Conservation (phyloP, 1,140 invertebrate genomes). For the Drosophila ogumai region DNA sequence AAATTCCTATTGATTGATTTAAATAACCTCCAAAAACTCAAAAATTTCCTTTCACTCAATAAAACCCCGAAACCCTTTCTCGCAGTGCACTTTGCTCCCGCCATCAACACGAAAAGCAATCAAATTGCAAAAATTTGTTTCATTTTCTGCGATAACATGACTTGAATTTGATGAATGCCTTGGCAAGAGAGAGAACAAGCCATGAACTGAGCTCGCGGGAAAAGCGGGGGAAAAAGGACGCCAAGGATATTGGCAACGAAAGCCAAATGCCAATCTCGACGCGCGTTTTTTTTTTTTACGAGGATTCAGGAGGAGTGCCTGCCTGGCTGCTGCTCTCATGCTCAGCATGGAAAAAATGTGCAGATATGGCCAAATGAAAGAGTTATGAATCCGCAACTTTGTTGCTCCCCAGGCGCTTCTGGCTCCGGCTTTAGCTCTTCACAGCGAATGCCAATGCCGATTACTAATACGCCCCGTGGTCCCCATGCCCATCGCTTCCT, state of each 20-base stretch:
- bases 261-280: slow-evolving; percentile 80
- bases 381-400: slow-evolving; percentile 83
- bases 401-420: slow-evolving; percentile 63
- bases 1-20: too few species aligned
- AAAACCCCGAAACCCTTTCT: background rate
- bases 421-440: slow-evolving; percentile 35
- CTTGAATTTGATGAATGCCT: slow-evolving; percentile 83
- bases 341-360: slow-evolving; percentile 62
- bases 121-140: slow-evolving; percentile 84
- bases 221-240: slow-evolving; percentile 29
- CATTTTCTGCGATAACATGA: slow-evolving; percentile 83
- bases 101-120: slow-evolving; percentile 81
- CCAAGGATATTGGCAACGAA: slow-evolving; percentile 78
- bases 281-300: slow-evolving; percentile 78
- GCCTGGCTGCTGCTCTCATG: background rate
- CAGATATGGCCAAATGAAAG: slow-evolving; percentile 82
- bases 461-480: slow-evolving; percentile 74
- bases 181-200: slow-evolving; percentile 57
- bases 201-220: slow-evolving; percentile 21
- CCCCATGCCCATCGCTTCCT: slow-evolving; percentile 14
- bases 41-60: too few species aligned
- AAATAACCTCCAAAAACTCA: too few species aligned
- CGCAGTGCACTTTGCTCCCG: slow-evolving; percentile 30
- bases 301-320: slow-evolving; percentile 15
- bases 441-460: slow-evolving; percentile 71